phyloP scores from a whole-genome alignment of 2,113 vertebrate species.

The Myrmecobius fasciatus region DNA sequence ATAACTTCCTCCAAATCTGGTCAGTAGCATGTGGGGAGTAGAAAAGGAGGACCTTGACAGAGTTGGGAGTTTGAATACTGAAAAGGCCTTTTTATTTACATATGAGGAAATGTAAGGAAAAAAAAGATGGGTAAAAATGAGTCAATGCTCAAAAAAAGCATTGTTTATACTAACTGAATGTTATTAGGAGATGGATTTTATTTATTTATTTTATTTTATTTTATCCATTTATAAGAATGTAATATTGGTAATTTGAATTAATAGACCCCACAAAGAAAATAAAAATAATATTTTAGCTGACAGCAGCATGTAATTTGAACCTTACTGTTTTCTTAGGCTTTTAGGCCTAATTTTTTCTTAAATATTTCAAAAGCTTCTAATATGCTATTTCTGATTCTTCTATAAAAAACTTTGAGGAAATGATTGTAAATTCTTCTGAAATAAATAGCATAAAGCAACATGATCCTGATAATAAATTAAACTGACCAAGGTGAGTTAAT shows the following conservation, averaged over 20 bases:
- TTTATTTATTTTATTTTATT: too few relatives aligned
- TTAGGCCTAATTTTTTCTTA: background rate
- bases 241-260: background rate
- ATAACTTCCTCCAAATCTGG: background rate
- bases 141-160: background rate
- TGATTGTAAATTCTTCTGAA: background rate
- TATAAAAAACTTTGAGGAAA: background rate
- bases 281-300: accelerated
- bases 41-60: background rate
- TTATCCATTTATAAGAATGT: too few relatives aligned
- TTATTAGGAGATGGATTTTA: too few relatives aligned
- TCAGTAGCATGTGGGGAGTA: background rate
- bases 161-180: background rate
- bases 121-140: background rate
- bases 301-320: background rate
- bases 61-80: background rate
- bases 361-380: background rate
- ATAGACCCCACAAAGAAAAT: background rate
- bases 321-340: background rate
- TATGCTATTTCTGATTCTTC: background rate
- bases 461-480: background rate
- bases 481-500: background rate
- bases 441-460: background rate
- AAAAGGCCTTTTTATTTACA: background rate
- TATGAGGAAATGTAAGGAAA: background rate